A percentile compares a stretch with the other conserved stretches of the same genome.
phyloP scores from a whole-genome alignment of 1,140 invertebrate genomes.

The Drosophila carrolli region DNA sequence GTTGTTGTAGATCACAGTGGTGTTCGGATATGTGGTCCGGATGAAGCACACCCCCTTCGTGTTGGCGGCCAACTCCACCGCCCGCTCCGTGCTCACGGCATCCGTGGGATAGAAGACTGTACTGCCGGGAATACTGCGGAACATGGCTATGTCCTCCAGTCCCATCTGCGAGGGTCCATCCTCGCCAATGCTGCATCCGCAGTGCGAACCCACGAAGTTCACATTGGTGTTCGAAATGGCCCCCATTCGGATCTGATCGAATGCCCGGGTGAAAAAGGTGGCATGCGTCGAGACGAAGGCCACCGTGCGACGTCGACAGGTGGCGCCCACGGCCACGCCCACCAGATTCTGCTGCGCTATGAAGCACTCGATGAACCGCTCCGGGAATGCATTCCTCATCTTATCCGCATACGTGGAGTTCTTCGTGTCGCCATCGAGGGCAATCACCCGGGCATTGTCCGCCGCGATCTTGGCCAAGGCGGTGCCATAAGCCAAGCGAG shows the following conservation, averaged over 20 bases:
- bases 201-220: constrained; percentile 98
- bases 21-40: constrained; percentile 96
- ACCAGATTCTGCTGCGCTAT: constrained; percentile 99
- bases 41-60: constrained; percentile 98
- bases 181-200: constrained; percentile 97
- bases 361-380: constrained; percentile 97
- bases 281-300: constrained; percentile 98
- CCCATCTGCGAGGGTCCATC: constrained; percentile 99
- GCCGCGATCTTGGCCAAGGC: constrained; percentile 96
- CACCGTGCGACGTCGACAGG: constrained; percentile 94
- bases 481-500: constrained; percentile 96
- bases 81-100: constrained; percentile 96
- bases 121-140: constrained; percentile 95
- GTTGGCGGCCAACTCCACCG: constrained; percentile 98
- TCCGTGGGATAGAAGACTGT: constrained; percentile 99
- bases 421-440: constrained; percentile 98
- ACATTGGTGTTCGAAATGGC: constrained; percentile 99
- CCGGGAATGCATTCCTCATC: constrained; percentile 91
- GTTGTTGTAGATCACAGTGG: constrained; percentile 94
- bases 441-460: constrained; percentile 93
- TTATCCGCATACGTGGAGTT: constrained; percentile 99
- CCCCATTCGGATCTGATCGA: constrained; percentile 99
- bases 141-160: constrained; percentile 98
- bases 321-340: constrained; percentile 97
- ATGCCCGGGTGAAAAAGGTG: constrained; percentile 97